Evolutionary conservation across 2,888 invertebrate genomes (phyloP).

Genomic region (Ophioninae sp.): DNA sequence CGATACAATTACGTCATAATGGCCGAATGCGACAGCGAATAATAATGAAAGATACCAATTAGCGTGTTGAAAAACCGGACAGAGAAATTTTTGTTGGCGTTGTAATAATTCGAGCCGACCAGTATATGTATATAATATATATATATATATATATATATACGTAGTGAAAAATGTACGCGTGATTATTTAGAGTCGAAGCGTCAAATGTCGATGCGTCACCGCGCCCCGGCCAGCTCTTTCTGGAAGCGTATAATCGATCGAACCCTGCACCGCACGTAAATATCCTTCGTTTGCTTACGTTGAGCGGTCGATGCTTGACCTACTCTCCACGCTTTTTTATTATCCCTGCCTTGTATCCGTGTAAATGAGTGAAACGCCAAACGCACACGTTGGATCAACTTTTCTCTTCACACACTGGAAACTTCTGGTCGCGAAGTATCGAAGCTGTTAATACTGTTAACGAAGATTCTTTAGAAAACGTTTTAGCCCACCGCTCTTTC

Average conservation of each 20-base stretch:
- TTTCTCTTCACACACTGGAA: neutral
- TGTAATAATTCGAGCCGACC: neutral
- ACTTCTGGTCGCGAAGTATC: neutral
- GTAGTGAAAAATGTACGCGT: neutral
- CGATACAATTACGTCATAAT: conserved; percentile 4
- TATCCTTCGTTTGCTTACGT: conserved; percentile 23
- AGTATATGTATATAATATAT: neutral
- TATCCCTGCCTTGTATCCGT: neutral
- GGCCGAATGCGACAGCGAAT: neutral
- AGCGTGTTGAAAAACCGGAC: neutral
- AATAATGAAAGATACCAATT: conserved; percentile 13
- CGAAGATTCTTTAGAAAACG: neutral
- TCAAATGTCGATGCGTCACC: conserved; percentile 57
- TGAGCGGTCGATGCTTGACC: conserved; percentile 18
- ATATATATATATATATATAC: conserved; percentile 8
- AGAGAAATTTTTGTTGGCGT: neutral
- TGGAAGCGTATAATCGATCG: conserved; percentile 75
- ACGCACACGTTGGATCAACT: neutral
- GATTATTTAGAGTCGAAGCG: conserved; percentile 18
- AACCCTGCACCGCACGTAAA: conserved; percentile 41
- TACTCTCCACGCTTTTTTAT: conserved; percentile 1
- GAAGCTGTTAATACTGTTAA: neutral
- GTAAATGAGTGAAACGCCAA: neutral
- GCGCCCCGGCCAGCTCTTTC: conserved; percentile 67
- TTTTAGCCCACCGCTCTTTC: neutral